These are phyloP conservation scores for Vireo griseus DNA, from an alignment of 2,797 vertebrate genomes.

Conservation along the genomic window DNA sequence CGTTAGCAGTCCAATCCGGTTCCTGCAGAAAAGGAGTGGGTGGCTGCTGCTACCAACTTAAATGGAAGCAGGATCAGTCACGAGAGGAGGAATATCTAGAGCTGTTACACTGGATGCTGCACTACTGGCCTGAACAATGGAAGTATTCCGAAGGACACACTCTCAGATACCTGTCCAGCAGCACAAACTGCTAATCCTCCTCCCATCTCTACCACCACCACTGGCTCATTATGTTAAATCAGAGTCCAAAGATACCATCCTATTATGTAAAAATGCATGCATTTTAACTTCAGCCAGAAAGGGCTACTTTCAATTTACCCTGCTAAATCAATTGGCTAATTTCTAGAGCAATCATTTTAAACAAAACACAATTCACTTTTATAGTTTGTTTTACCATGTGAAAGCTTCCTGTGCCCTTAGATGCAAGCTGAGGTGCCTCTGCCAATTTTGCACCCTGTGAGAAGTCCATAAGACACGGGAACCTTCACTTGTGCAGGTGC, in stretches of 20 bases:
- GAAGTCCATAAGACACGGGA: not conserved
- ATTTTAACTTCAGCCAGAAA: not conserved
- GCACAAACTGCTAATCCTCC: constrained; percentile 25
- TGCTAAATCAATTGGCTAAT: not conserved
- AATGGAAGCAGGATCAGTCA: constrained; percentile 16
- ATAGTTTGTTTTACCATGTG: not conserved
- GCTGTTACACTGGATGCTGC: constrained; percentile 41
- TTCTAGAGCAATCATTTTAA: not conserved
- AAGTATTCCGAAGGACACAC: constrained; percentile 32
- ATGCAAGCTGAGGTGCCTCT: not conserved
- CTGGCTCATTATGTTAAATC: not conserved
- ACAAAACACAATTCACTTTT: not conserved
- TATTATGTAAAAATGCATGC: not conserved
- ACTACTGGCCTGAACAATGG: constrained; percentile 36
- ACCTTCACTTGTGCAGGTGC: not conserved
- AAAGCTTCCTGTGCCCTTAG: not conserved
- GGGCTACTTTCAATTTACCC: not conserved
- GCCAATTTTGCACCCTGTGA: not conserved
- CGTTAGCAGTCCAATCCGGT: constrained; percentile 12
- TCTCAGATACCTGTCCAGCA: constrained; percentile 19
- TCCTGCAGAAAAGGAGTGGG: constrained; percentile 18
- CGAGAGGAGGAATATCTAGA: constrained; percentile 27
- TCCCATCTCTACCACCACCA: not conserved
- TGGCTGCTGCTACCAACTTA: constrained; percentile 23
- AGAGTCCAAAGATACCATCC: not conserved